These are phyloP conservation scores for Drosophila quinaria DNA, from an alignment of 2,888 invertebrate species.

Conservation along the genomic window DNA sequence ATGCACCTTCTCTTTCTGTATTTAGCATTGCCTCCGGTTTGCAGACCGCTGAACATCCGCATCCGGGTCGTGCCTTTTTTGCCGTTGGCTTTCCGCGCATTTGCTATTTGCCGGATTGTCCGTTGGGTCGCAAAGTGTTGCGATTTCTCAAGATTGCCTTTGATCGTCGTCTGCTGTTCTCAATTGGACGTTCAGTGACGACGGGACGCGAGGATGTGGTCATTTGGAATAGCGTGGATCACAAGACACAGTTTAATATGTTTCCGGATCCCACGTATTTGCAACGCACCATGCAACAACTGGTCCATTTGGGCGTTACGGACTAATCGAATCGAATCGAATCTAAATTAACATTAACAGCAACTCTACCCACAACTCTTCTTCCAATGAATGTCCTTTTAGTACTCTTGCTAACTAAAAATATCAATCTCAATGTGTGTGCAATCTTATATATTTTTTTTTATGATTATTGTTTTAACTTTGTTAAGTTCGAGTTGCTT, in stretches of 20 bases:
- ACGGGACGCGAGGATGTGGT: constrained; percentile 96
- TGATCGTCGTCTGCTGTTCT: constrained; percentile 93
- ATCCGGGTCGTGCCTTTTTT: constrained; percentile 94
- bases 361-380: constrained; percentile 32
- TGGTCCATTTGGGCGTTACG: constrained; percentile 86
- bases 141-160: constrained; percentile 92
- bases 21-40: constrained; percentile 93
- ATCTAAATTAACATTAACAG: not conserved
- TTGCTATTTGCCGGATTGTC: constrained; percentile 94
- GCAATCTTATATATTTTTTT: constrained; percentile 73
- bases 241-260: constrained; percentile 92
- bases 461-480: constrained; percentile 32
- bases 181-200: constrained; percentile 94
- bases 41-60: constrained; percentile 92
- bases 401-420: constrained; percentile 47
- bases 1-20: not conserved
- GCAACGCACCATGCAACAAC: constrained; percentile 87
- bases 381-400: constrained; percentile 48
- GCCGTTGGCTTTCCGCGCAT: constrained; percentile 94
- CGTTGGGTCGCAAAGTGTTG: constrained; percentile 92
- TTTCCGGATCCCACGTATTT: constrained; percentile 93
- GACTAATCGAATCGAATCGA: constrained; percentile 67
- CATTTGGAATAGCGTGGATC: constrained; percentile 96
- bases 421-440: constrained; percentile 80
- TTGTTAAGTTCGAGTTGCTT: constrained; percentile 70